phyloP scores from a whole-genome alignment of 2,113 vertebrate genomes.

The Actenoides hombroni region DNA sequence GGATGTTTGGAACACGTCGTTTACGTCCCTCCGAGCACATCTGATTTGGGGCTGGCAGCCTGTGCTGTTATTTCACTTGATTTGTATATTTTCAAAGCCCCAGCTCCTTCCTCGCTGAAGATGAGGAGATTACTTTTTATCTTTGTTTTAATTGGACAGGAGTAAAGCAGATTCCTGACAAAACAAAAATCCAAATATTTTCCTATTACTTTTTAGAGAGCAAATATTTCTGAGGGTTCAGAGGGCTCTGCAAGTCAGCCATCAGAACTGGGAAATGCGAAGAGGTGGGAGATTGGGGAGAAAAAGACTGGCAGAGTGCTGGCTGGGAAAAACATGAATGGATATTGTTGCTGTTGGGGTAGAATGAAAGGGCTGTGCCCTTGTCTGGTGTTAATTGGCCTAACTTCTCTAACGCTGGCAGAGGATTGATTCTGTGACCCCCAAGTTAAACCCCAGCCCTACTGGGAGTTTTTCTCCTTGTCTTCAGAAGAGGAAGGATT shows the following conservation, averaged over 20 bases:
- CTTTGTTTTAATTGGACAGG: background rate
- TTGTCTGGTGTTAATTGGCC: conserved; percentile 47
- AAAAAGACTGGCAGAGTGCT: background rate
- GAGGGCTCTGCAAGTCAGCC: background rate
- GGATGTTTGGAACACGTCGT: background rate
- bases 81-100: conserved; percentile 29
- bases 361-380: conserved; percentile 8
- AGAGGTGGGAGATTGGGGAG: background rate
- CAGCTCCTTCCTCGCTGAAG: background rate
- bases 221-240: conserved; percentile 16
- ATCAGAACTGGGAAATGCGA: background rate
- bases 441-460: conserved; percentile 8
- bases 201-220: conserved; percentile 16
- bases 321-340: conserved; percentile 7
- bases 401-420: background rate
- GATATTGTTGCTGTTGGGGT: conserved; percentile 11
- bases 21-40: background rate
- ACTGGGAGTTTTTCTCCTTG: conserved; percentile 12
- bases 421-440: conserved; percentile 52
- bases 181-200: background rate
- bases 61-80: conserved; percentile 1
- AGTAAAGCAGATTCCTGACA: background rate
- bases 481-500: conserved; percentile 21
- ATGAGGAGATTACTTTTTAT: conserved; percentile 6
- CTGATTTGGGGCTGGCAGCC: background rate